Conservation (phyloP, 2,113 vertebrate genomes). For the Cyanocitta stelleri region DNA sequence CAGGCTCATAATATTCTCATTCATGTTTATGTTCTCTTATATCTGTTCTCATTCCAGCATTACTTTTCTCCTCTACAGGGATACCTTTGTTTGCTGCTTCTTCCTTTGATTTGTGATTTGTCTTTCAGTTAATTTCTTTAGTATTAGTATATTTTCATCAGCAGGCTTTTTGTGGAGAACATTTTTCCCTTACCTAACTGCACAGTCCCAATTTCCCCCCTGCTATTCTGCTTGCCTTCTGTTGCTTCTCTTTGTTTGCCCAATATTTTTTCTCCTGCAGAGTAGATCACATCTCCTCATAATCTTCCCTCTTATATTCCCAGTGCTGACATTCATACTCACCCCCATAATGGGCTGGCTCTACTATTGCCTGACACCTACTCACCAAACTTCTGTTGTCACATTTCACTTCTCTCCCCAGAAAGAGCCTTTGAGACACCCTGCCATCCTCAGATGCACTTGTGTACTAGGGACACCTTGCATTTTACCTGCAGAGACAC, state of each 20-base stretch:
- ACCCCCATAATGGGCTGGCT: neutral
- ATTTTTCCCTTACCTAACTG: neutral
- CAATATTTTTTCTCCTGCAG: neutral
- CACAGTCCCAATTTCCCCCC: fast-evolving
- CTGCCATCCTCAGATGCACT: neutral
- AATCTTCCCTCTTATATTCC: neutral
- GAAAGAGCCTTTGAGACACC: neutral
- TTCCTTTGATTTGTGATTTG: neutral
- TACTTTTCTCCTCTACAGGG: neutral
- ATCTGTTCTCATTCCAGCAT: neutral
- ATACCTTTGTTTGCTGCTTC: neutral
- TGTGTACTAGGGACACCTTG: neutral
- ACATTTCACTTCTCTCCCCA: neutral
- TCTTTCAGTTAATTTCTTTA: neutral
- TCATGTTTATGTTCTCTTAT: neutral
- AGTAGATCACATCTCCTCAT: neutral
- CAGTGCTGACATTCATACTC: neutral
- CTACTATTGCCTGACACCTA: neutral
- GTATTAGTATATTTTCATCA: neutral
- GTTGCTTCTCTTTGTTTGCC: neutral
- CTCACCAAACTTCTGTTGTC: neutral
- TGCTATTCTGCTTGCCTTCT: neutral
- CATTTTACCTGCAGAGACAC: neutral
- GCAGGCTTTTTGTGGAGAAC: neutral
- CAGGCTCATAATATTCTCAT: neutral